Evolutionary conservation across 2,113 vertebrate species (phyloP).

Genomic region (Varanus komodoensis): DNA sequence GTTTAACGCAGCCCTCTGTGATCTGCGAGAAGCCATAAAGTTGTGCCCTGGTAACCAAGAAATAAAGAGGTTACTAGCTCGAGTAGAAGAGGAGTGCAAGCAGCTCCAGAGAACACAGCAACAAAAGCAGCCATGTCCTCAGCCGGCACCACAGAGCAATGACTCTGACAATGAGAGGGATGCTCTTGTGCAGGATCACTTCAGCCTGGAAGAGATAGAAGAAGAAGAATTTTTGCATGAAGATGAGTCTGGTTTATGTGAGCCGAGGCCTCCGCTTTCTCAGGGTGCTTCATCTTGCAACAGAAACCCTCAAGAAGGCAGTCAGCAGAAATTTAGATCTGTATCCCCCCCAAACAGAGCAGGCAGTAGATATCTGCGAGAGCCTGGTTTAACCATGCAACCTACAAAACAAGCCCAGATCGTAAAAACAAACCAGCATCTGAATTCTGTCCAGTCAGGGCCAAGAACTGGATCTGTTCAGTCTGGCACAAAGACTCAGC

Average conservation of each 20-base stretch:
- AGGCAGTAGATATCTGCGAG: constrained; percentile 75
- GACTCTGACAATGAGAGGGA: constrained; percentile 89
- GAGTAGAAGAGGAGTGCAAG: constrained; percentile 95
- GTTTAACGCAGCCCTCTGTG: constrained; percentile 88
- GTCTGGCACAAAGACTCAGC: constrained; percentile 71
- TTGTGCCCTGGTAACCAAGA: constrained; percentile 94
- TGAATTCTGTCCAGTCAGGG: constrained; percentile 80
- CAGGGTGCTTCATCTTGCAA: constrained; percentile 70
- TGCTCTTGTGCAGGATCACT: constrained; percentile 62
- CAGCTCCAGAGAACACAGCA: constrained; percentile 90
- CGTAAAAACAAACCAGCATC: constrained; percentile 93
- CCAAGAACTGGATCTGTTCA: constrained; percentile 63
- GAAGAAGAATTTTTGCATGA: constrained; percentile 71
- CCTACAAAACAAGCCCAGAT: constrained; percentile 96
- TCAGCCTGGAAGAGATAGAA: constrained; percentile 71
- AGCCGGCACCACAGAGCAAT: constrained; percentile 67
- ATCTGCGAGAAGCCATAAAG: constrained; percentile 91
- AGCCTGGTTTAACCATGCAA: constrained; percentile 87
- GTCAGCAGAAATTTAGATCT: constrained; percentile 75
- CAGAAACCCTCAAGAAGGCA: constrained; percentile 80
- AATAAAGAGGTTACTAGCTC: constrained; percentile 88
- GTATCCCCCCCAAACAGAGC: constrained; percentile 80
- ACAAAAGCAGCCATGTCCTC: constrained; percentile 78
- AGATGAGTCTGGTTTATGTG: constrained; percentile 51
- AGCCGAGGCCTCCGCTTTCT: constrained; percentile 77